phyloP scores from a whole-genome alignment of 2,888 invertebrate species.

The Oxytorus armatus region DNA sequence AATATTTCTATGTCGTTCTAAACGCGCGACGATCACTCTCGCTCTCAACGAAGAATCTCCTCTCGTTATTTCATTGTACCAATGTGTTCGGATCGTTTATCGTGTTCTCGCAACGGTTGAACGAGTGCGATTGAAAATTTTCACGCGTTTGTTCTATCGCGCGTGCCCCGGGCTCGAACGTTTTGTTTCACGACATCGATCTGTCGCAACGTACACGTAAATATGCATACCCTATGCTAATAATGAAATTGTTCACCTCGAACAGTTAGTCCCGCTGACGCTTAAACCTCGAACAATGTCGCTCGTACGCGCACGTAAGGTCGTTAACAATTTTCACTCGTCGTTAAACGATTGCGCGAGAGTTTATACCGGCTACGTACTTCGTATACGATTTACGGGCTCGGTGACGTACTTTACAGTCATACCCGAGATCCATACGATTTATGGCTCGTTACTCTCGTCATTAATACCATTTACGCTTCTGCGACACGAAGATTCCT shows the following conservation, averaged over 20 bases:
- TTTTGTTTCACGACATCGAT: not conserved
- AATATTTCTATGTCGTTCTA: too few relatives aligned
- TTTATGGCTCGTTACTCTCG: slow-evolving; percentile 18
- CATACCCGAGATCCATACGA: not conserved
- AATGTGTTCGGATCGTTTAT: too few relatives aligned
- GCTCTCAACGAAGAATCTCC: too few relatives aligned
- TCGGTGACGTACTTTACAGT: slow-evolving; percentile 48
- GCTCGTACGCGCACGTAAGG: slow-evolving; percentile 6
- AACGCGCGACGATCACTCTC: too few relatives aligned
- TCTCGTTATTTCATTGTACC: too few relatives aligned
- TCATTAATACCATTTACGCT: slow-evolving; percentile 1
- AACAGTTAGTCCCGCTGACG: not conserved
- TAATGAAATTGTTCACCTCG: slow-evolving; percentile 1
- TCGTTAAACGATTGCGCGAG: slow-evolving; percentile 51
- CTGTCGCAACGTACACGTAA: not conserved
- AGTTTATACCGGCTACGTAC: slow-evolving; percentile 6
- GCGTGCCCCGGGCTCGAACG: too few relatives aligned
- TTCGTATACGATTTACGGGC: slow-evolving; percentile 40
- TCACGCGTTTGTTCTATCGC: too few relatives aligned
- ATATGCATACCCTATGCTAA: too few relatives aligned
- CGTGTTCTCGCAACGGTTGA: too few relatives aligned
- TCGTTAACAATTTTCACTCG: slow-evolving; percentile 64
- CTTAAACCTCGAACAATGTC: not conserved
- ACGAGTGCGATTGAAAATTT: too few relatives aligned
- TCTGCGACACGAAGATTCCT: not conserved